These are phyloP conservation scores for Drosophila quinaria DNA, from an alignment of 2,888 invertebrate genomes.

Conservation along the genomic window DNA sequence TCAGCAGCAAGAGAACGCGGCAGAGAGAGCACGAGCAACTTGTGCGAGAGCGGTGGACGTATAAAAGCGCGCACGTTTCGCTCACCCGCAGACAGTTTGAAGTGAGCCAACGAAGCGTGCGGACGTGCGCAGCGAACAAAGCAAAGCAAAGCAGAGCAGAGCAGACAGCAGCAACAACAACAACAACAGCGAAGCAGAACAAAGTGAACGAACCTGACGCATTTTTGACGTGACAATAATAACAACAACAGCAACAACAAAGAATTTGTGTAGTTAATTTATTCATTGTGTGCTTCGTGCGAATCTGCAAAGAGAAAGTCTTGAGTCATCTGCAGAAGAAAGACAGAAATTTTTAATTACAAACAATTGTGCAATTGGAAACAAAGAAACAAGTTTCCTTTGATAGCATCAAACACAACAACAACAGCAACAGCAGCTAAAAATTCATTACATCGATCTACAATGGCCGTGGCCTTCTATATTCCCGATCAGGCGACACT, in stretches of 20 bases:
- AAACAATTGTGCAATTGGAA: conserved; percentile 71
- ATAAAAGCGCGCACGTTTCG: conserved; percentile 54
- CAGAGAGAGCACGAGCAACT: conserved; percentile 22
- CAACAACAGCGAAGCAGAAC: conserved; percentile 40
- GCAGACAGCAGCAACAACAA: conserved; percentile 12
- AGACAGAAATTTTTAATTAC: conserved; percentile 55
- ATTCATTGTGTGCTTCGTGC: conserved; percentile 64
- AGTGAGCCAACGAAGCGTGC: conserved; percentile 50
- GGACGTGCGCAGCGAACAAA: conserved; percentile 31
- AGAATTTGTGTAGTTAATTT: conserved; percentile 64
- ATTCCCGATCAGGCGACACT: conserved; percentile 83
- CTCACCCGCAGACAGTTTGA: conserved; percentile 62
- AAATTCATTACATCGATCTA: conserved; percentile 23
- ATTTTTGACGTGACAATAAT: conserved; percentile 44
- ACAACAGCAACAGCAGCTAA: conserved; percentile 25
- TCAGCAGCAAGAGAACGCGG: conserved; percentile 24
- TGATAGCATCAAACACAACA: conserved; percentile 21
- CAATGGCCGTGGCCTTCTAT: conserved; percentile 84
- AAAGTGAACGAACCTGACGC: conserved; percentile 66
- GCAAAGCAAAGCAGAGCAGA: conserved; percentile 7
- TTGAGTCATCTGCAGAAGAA: conserved; percentile 65
- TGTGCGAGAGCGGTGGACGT: conserved; percentile 51
- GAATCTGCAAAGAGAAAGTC: conserved; percentile 69
- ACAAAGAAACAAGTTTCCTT: conserved; percentile 53
- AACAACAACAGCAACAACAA: conserved; percentile 57